Conservation (phyloP, 2,888 invertebrate species). For the Mesorhabditis spiculigera region DNA sequence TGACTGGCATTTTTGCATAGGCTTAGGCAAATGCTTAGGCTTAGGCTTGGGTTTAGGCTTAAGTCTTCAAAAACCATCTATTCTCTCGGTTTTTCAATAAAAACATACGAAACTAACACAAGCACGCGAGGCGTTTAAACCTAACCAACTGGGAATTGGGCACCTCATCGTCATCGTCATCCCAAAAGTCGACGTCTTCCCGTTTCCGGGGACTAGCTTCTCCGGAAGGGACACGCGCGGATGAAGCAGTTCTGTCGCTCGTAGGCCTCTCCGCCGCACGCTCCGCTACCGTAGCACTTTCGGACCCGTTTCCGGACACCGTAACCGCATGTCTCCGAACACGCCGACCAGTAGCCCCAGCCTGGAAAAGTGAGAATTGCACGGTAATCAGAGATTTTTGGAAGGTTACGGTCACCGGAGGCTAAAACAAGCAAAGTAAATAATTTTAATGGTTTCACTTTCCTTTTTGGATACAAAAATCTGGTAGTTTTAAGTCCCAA, state of each 20-base stretch:
- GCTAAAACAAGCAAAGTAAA: no score
- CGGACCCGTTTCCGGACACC: constrained; percentile 52
- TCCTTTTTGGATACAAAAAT: no score
- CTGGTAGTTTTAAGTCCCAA: no score
- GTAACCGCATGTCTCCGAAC: constrained; percentile 50
- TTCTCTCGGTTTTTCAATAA: neutral
- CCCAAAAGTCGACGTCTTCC: neutral
- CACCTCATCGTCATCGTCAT: neutral
- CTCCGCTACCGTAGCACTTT: constrained; percentile 56
- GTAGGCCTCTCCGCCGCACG: constrained; percentile 50
- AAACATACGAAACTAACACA: constrained; percentile 1
- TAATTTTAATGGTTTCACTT: no score
- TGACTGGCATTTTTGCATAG: neutral
- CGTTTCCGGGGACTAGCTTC: constrained; percentile 16
- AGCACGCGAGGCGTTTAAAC: neutral
- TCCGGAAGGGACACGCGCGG: constrained; percentile 30
- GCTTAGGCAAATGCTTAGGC: no score
- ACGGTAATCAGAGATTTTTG: no score
- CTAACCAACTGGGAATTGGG: neutral
- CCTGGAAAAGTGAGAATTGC: constrained; percentile 31
- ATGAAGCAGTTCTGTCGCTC: constrained; percentile 48
- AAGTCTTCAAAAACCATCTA: no score
- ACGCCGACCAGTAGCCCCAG: constrained; percentile 57
- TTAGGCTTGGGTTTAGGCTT: neutral
- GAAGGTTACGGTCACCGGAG: no score